phyloP scores from a whole-genome alignment of 1,140 invertebrate genomes.

The Drosophila paulistorum region DNA sequence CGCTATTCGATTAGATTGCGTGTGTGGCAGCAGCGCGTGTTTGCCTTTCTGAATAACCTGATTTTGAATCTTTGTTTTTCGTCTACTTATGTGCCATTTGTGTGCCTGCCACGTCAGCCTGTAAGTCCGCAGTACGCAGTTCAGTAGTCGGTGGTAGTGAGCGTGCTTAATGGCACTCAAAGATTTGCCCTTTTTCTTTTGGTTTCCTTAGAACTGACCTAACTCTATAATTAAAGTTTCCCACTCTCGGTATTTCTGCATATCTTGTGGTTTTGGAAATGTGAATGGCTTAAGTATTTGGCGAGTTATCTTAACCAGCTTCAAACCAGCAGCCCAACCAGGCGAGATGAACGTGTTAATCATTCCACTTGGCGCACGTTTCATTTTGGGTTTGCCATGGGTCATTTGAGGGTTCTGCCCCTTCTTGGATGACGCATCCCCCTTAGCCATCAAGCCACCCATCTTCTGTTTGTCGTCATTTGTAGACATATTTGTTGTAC shows the following conservation, averaged over 20 bases:
- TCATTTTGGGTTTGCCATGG: conserved; percentile 54
- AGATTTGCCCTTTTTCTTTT: conserved; percentile 22
- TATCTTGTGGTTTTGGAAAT: conserved; percentile 30
- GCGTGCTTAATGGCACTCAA: conserved; percentile 51
- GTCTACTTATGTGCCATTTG: conserved; percentile 57
- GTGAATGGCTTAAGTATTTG: conserved; percentile 40
- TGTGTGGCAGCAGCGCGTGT: conserved; percentile 23
- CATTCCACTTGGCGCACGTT: conserved; percentile 66
- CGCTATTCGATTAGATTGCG: conserved; percentile 5
- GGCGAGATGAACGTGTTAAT: conserved; percentile 63
- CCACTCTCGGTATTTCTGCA: conserved; percentile 5
- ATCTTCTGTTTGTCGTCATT: conserved; percentile 44
- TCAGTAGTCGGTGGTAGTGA: conserved; percentile 10
- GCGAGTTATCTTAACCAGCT: conserved; percentile 45
- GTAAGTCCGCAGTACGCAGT: conserved; percentile 1
- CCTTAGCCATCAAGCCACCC: not conserved
- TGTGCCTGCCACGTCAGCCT: conserved; percentile 66
- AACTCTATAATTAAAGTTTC: conserved; percentile 53
- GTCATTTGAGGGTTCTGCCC: conserved; percentile 56
- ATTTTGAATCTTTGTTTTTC: not conserved
- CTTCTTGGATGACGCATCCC: not conserved
- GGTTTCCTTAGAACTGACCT: conserved; percentile 28
- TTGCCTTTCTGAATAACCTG: conserved; percentile 16
- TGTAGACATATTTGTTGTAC: conserved; percentile 68
- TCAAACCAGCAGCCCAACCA: conserved; percentile 9